A percentile compares a stretch with the other conserved stretches of the same genome.
phyloP scores from a whole-genome alignment of 2,888 invertebrate genomes.

The Mechanitis messenoides region DNA sequence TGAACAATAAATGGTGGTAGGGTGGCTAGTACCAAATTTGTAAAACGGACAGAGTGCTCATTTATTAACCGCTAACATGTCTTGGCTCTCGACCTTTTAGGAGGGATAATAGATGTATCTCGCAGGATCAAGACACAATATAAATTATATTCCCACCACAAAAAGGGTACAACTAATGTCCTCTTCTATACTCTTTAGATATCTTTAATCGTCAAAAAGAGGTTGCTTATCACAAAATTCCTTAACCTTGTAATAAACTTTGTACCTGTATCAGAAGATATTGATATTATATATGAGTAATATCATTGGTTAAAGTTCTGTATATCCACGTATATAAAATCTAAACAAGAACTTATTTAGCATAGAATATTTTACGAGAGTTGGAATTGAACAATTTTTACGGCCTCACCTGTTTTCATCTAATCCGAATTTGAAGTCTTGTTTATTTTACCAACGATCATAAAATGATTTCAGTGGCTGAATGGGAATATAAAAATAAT shows the following conservation, averaged over 20 bases:
- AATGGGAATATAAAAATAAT: constrained; percentile 24
- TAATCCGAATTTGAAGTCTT: constrained; percentile 12
- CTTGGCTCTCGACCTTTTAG: constrained; percentile 18
- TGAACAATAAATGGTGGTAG: constrained; percentile 15
- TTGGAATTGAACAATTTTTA: not conserved
- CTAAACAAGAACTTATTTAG: too few relatives aligned
- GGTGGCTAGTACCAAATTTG: constrained; percentile 28
- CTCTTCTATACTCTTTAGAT: too few relatives aligned
- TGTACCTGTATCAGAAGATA: too few relatives aligned
- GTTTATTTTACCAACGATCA: constrained; percentile 20
- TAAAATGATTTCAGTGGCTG: constrained; percentile 28
- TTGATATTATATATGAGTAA: too few relatives aligned
- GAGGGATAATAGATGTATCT: constrained; percentile 22
- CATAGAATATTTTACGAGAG: not conserved
- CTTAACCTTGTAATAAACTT: too few relatives aligned
- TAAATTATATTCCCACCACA: not conserved
- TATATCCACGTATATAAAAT: too few relatives aligned
- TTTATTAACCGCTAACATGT: constrained; percentile 48
- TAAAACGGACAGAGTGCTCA: constrained; percentile 42
- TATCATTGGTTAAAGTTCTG: too few relatives aligned
- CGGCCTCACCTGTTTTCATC: constrained; percentile 8
- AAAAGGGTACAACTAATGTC: not conserved
- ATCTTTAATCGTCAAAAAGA: too few relatives aligned
- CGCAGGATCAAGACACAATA: constrained; percentile 15
- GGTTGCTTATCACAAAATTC: too few relatives aligned